Evolutionary conservation across 2,888 invertebrate species (phyloP), one percentile per base, ranked within the genome.

Genomic region (Amblyteles armatorius): DNA sequence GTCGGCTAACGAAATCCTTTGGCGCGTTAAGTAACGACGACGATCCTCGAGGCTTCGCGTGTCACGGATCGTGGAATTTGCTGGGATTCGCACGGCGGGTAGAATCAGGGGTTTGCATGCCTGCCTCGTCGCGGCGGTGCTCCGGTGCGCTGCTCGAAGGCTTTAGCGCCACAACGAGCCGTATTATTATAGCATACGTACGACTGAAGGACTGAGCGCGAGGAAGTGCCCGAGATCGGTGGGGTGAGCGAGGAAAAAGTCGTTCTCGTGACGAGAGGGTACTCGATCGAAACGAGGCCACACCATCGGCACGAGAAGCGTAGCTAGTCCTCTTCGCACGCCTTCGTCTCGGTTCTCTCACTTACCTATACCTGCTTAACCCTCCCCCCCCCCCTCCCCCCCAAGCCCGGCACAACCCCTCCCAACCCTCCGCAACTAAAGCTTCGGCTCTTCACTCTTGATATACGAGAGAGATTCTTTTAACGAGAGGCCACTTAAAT

Each of bases 241-340:
- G 69, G 83, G 82, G 83, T 29, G 72, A 81, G 74, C 71, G 77
- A 65, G 44, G 63, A 78, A 63, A 63, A 69, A 84, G 69, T 73
- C 84, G 52, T 84, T 84, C 73, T 81, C 81, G 84, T 84, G 78
- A 81, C 81, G 84, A 79, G 81, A 81, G 81, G 78, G 84, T 84
- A 78, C 84, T 84, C 78, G 84, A 84, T 83, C 84, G 77, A 83
- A 84, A 81, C 81, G 84, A 84, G 84, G 81, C 83, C 83, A 80
- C 79, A 67, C 79, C 65, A 80, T 76, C 76, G 22, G 77, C 85
- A 73, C 84, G 83, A 77, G 76, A 79, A 77, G 65, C 76, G 76
- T 65, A 63, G 33, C 33, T 19, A 48, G 65, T 63, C 36, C 74
- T 72, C 74, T 44, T 57, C 57, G 74, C 44, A 16, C 74, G 44